A percentile compares a stretch with the other conserved stretches of the same genome.
Evolutionary conservation across 2,113 vertebrate genomes (phyloP).

Genomic region (Phaethornis superciliosus): DNA sequence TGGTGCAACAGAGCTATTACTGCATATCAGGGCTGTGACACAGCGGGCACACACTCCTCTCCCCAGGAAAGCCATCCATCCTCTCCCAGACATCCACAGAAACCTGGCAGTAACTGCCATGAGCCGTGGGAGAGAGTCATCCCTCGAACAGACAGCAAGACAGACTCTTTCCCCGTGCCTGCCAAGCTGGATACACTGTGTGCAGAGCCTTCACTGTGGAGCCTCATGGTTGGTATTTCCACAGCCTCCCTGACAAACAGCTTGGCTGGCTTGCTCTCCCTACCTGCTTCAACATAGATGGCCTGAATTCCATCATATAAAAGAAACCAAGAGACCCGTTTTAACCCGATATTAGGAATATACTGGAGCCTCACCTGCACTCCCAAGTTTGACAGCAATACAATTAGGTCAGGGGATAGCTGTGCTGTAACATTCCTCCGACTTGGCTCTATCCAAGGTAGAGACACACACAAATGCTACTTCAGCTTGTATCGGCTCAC

Average conservation of each 20-base stretch:
- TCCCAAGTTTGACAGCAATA: not conserved
- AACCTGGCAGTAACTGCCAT: not conserved
- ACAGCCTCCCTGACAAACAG: not conserved
- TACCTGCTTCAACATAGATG: not conserved
- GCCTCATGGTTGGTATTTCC: not conserved
- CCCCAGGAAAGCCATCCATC: not conserved
- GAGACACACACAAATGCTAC: not conserved
- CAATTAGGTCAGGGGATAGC: slow-evolving; percentile 13
- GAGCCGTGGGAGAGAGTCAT: not conserved
- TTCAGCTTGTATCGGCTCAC: not conserved
- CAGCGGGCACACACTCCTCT: not conserved
- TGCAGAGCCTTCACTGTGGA: not conserved
- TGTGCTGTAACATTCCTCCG: slow-evolving; percentile 15
- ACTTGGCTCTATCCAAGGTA: not conserved
- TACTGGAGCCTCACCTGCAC: not conserved
- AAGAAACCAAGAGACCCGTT: not conserved
- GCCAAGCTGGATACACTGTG: not conserved
- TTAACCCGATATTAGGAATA: not conserved
- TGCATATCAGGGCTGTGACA: not conserved
- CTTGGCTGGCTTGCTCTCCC: not conserved
- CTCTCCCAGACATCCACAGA: not conserved
- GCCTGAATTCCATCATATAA: not conserved
- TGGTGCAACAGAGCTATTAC: not conserved
- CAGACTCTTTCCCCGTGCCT: not conserved
- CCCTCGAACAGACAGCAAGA: not conserved